Evolutionary conservation across 2,888 invertebrate species (phyloP).

Genomic region (Drosophila niveifrons): DNA sequence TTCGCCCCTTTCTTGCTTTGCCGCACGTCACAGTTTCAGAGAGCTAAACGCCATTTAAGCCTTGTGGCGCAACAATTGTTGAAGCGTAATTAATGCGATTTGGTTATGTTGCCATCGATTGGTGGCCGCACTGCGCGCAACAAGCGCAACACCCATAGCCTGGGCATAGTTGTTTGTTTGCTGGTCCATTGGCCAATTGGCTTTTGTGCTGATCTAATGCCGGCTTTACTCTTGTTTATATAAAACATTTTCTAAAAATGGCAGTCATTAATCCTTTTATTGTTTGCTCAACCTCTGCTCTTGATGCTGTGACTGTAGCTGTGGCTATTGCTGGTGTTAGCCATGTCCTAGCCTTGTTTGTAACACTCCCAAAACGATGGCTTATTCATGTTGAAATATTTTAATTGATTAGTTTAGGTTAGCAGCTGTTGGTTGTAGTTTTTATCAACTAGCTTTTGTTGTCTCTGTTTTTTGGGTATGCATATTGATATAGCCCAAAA

Average conservation of each 20-base stretch:
- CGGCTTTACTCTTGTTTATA: constrained; percentile 27
- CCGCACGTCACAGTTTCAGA: constrained; percentile 29
- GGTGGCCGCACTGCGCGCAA: constrained; percentile 47
- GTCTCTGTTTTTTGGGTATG: no score
- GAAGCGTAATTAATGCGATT: constrained; percentile 80
- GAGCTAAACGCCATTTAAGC: constrained; percentile 56
- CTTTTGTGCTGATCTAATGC: constrained; percentile 52
- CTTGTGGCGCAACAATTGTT: constrained; percentile 79
- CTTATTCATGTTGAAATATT: background rate
- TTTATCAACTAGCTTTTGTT: background rate
- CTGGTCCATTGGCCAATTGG: constrained; percentile 54
- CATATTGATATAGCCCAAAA: background rate
- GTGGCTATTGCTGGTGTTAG: background rate
- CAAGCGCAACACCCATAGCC: constrained; percentile 5
- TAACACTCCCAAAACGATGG: background rate
- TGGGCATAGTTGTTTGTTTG: constrained; percentile 8
- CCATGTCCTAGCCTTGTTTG: background rate
- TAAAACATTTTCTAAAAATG: constrained; percentile 50
- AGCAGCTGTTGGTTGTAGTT: constrained; percentile 18
- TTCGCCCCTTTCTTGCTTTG: background rate
- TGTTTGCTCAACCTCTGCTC: constrained; percentile 7
- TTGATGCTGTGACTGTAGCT: constrained; percentile 2
- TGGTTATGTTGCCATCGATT: constrained; percentile 74
- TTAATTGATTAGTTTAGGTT: constrained; percentile 1
- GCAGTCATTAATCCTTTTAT: constrained; percentile 42